Evolutionary conservation across 2,797 vertebrate genomes (phyloP).

Genomic region (Sebastes wilsoni): DNA sequence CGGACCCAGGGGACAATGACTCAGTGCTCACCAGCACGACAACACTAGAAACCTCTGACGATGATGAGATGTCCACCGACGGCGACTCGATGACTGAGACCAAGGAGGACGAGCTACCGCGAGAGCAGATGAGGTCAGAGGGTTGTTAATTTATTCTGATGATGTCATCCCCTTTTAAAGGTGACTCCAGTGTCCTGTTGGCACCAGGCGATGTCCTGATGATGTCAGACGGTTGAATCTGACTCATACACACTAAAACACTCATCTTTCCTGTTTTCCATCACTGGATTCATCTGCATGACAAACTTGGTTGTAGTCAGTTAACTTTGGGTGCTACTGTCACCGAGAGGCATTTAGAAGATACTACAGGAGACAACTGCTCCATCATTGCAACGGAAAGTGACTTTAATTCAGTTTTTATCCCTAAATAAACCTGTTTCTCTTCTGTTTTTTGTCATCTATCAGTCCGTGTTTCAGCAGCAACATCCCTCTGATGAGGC

Average conservation of each 20-base stretch:
- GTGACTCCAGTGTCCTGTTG: background rate
- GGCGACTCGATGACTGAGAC: slow-evolving; percentile 14
- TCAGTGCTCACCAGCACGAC: slow-evolving; percentile 21
- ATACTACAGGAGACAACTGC: background rate
- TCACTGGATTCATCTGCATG: background rate
- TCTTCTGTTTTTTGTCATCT: background rate
- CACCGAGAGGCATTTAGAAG: slow-evolving; percentile 2
- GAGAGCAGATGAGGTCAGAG: slow-evolving; percentile 70
- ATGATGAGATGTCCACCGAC: slow-evolving; percentile 58
- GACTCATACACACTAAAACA: background rate
- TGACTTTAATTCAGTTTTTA: background rate
- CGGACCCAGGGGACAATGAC: slow-evolving; percentile 46
- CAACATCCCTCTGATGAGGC: slow-evolving; percentile 84
- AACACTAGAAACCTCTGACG: slow-evolving; percentile 51
- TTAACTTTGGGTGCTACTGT: background rate
- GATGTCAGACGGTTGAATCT: background rate
- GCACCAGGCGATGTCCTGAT: background rate
- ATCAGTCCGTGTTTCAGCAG: slow-evolving; percentile 80
- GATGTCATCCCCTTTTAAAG: background rate
- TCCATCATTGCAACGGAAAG: background rate
- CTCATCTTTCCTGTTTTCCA: background rate
- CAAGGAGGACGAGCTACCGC: background rate
- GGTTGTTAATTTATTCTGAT: background rate
- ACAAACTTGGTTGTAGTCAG: background rate
- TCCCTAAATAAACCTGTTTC: background rate